Conservation (phyloP, 2,113 vertebrate species). For the Varanus komodoensis region DNA sequence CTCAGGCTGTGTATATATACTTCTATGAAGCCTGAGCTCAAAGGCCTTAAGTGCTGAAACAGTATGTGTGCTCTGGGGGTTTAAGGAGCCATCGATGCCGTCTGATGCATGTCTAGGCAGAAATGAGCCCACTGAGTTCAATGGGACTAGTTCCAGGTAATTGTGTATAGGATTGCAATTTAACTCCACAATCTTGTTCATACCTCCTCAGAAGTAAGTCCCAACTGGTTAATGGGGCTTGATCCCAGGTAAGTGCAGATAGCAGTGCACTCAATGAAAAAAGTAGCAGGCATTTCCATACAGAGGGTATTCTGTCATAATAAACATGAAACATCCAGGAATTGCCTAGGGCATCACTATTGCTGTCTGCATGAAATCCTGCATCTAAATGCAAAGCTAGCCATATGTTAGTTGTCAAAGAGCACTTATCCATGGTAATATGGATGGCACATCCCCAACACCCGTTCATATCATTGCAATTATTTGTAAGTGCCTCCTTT, state of each 20-base stretch:
- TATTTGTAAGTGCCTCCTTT: neutral
- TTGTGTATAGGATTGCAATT: too few relatives aligned
- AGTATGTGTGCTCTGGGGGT: neutral
- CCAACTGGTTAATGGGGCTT: too few relatives aligned
- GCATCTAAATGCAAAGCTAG: neutral
- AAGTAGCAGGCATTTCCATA: neutral
- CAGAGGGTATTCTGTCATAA: neutral
- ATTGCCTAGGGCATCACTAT: too few relatives aligned
- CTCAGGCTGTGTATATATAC: neutral
- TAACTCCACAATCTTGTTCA: neutral
- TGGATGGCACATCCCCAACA: neutral
- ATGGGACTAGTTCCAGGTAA: too few relatives aligned
- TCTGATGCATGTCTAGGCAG: too few relatives aligned
- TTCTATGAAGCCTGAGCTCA: neutral
- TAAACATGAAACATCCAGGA: neutral
- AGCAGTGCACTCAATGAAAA: neutral
- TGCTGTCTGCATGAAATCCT: too few relatives aligned
- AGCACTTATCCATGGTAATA: neutral
- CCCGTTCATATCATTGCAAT: neutral
- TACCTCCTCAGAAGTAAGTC: too few relatives aligned
- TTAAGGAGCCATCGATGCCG: neutral
- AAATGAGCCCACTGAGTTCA: too few relatives aligned
- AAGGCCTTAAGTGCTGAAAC: neutral
- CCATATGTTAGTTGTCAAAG: neutral
- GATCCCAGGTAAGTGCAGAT: too few relatives aligned